phyloP scores from a whole-genome alignment of 2,888 invertebrate genomes.

The Coecobrya sp. region DNA sequence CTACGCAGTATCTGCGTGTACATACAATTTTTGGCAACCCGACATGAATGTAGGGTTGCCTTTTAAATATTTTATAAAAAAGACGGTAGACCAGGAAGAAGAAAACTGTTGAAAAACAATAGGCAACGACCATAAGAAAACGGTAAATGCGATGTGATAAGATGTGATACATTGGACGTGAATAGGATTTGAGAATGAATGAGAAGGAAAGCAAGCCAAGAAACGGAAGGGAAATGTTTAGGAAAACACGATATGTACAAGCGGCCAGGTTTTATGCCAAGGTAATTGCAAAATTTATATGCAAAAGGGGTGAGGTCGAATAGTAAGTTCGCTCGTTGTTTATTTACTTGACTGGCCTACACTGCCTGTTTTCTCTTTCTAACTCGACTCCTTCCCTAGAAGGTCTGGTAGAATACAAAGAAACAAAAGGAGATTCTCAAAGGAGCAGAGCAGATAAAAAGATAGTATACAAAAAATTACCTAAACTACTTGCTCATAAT shows the following conservation, averaged over 20 bases:
- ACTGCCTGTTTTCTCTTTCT: conserved; percentile 13
- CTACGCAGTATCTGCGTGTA: neutral
- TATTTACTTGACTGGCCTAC: conserved; percentile 61
- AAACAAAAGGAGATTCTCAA: conserved; percentile 46
- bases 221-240: neutral
- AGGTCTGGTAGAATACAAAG: neutral
- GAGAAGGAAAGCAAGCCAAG: conserved; percentile 5
- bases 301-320: conserved; percentile 76
- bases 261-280: conserved; percentile 38
- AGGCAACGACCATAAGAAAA: neutral
- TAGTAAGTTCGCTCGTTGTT: conserved; percentile 64
- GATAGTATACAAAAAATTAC: conserved; percentile 49
- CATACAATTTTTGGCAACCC: conserved; percentile 57
- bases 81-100: neutral
- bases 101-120: conserved; percentile 65
- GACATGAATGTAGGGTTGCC: conserved; percentile 5
- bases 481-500: conserved; percentile 5
- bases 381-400: neutral
- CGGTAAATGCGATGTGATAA: conserved; percentile 57
- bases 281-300: conserved; percentile 80
- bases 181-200: conserved; percentile 9
- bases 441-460: conserved; percentile 14
- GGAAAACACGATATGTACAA: conserved; percentile 5
- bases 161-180: conserved; percentile 52
- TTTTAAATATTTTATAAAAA: conserved; percentile 59